These are phyloP conservation scores for Apotomis capreana DNA, from an alignment of 2,888 invertebrate genomes.

Conservation along the genomic window DNA sequence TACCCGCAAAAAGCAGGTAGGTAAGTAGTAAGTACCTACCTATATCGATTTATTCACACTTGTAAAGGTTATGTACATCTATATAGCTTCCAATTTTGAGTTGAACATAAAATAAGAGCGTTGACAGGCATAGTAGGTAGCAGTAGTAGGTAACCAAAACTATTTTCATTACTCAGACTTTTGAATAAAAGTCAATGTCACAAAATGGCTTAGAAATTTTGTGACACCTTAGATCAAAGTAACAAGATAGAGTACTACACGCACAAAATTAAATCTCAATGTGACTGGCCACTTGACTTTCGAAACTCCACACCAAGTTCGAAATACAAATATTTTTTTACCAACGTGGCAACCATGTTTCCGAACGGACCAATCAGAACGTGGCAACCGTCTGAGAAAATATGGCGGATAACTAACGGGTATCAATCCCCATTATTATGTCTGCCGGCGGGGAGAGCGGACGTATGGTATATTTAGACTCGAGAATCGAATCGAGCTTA, in stretches of 20 bases:
- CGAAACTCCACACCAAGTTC: slow-evolving; percentile 47
- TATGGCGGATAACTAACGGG: slow-evolving; percentile 70
- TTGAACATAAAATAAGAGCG: too few relatives aligned
- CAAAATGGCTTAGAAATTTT: too few relatives aligned
- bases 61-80: too few relatives aligned
- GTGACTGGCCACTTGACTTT: slow-evolving; percentile 42
- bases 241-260: not conserved
- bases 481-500: slow-evolving; percentile 30
- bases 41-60: too few relatives aligned
- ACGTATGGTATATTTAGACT: slow-evolving; percentile 44
- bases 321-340: slow-evolving; percentile 54
- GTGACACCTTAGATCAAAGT: too few relatives aligned
- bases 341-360: slow-evolving; percentile 73
- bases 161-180: too few relatives aligned
- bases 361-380: slow-evolving; percentile 67
- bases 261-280: not conserved
- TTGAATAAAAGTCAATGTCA: too few relatives aligned
- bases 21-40: too few relatives aligned
- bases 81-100: too few relatives aligned
- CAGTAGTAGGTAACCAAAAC: too few relatives aligned
- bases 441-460: slow-evolving; percentile 55
- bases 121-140: too few relatives aligned
- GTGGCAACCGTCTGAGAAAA: slow-evolving; percentile 58
- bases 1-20: too few relatives aligned
- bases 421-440: slow-evolving; percentile 69